phyloP scores from a whole-genome alignment of 2,888 invertebrate species.

The Parelbella ahira region DNA sequence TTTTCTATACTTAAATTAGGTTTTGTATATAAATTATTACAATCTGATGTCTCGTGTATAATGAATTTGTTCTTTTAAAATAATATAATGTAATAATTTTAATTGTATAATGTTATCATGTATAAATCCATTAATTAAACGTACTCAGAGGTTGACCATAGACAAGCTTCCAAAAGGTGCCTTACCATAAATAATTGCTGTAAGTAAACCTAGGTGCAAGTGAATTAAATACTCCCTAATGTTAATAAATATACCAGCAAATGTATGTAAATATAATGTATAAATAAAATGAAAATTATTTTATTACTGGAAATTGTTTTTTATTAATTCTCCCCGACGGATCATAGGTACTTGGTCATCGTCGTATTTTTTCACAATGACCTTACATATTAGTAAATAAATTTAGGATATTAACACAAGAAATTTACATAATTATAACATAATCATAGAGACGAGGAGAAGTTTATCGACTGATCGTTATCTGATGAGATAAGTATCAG shows the following conservation, averaged over 20 bases:
- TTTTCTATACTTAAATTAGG: neutral
- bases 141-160: conserved; percentile 38
- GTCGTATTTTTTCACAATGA: no score
- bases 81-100: no score
- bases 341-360: no score
- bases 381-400: no score
- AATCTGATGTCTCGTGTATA: conserved; percentile 22
- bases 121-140: conserved; percentile 26
- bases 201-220: conserved; percentile 62
- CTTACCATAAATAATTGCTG: conserved; percentile 54
- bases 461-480: no score
- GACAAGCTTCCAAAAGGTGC: conserved; percentile 66
- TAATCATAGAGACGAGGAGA: no score
- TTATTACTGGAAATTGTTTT: conserved; percentile 63
- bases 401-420: no score
- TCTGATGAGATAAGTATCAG: no score
- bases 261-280: conserved; percentile 67
- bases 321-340: conserved; percentile 5
- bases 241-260: conserved; percentile 57
- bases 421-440: no score
- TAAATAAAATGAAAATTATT: conserved; percentile 76
- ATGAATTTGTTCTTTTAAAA: no score
- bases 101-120: conserved; percentile 18
- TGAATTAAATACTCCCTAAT: conserved; percentile 67
- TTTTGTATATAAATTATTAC: conserved; percentile 41